These are phyloP conservation scores for Pituophis catenifer DNA, from an alignment of 2,113 vertebrate species.

Conservation along the genomic window DNA sequence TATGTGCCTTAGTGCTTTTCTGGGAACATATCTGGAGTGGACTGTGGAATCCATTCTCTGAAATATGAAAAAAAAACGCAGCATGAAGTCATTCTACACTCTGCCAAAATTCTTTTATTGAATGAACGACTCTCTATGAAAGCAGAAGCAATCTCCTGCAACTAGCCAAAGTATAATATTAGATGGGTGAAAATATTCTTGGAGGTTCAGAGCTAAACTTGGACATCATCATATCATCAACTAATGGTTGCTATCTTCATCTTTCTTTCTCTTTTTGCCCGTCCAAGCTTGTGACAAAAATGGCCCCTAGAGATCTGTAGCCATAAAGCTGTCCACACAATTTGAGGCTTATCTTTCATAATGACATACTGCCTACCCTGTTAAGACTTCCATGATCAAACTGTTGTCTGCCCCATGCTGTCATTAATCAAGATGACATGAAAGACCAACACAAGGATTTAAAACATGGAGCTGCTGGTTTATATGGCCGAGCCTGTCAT, in stretches of 20 bases:
- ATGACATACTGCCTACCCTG: neutral
- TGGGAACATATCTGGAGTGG: neutral
- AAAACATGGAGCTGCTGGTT: neutral
- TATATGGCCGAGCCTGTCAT: neutral
- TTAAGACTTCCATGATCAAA: neutral
- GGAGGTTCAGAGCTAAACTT: neutral
- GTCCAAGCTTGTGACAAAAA: neutral
- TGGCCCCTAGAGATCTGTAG: neutral
- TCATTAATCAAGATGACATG: constrained; percentile 10
- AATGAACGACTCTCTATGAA: neutral
- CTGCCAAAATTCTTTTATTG: neutral
- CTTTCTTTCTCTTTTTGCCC: neutral
- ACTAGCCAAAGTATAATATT: neutral
- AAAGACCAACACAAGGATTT: neutral
- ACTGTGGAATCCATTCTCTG: neutral
- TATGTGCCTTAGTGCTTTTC: neutral
- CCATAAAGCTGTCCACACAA: neutral
- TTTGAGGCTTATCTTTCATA: neutral
- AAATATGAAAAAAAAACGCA: neutral
- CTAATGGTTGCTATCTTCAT: neutral
- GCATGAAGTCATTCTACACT: neutral
- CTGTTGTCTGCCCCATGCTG: neutral
- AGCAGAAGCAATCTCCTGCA: neutral
- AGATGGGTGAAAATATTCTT: neutral
- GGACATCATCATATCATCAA: neutral